These are phyloP conservation scores for Acrocephalus arundinaceus DNA, from an alignment of 2,113 vertebrate species.

Conservation along the genomic window DNA sequence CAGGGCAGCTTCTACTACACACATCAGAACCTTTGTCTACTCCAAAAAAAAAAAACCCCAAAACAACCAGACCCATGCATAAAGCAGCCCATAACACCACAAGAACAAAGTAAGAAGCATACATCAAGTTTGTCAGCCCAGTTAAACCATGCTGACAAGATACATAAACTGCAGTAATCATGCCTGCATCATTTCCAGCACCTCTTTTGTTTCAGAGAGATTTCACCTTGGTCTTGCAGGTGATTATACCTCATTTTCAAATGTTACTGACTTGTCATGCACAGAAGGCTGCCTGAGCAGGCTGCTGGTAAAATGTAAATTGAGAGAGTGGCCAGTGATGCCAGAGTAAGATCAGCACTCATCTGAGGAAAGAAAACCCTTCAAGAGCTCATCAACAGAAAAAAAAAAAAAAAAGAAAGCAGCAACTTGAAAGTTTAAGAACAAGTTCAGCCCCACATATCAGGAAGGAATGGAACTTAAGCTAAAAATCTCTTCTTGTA, in stretches of 20 bases:
- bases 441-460: background rate
- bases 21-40: background rate
- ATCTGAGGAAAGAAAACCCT: background rate
- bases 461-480: background rate
- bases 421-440: background rate
- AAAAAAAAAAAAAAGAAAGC: background rate
- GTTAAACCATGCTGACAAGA: background rate
- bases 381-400: background rate
- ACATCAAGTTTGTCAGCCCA: background rate
- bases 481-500: background rate
- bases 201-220: background rate
- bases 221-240: background rate
- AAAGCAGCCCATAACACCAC: background rate
- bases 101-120: background rate
- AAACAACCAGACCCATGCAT: accelerated
- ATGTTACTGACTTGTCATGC: accelerated
- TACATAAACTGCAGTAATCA: background rate
- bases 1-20: background rate
- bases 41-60: background rate
- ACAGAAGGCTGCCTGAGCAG: background rate
- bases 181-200: background rate
- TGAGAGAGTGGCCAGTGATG: background rate
- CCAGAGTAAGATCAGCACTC: background rate
- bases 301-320: background rate
- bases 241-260: background rate